Percentiles rank a stretch among this genome's conserved stretches.
phyloP scores from a whole-genome alignment of 2,888 invertebrate genomes.

The Ctenicera cuprea region DNA sequence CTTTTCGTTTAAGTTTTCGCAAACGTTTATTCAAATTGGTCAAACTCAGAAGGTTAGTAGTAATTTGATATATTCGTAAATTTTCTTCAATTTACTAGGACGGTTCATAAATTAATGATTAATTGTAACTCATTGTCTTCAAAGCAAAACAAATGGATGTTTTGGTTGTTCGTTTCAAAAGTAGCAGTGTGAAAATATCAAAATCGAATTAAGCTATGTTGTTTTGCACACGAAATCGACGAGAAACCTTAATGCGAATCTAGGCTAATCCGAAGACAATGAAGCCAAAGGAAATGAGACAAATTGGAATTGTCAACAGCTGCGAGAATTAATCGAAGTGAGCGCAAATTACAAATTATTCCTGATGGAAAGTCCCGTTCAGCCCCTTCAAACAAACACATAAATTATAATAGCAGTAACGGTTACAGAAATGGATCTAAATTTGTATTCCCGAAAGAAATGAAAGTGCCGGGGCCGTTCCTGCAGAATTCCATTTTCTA shows the following conservation, averaged over 20 bases:
- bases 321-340: constrained; percentile 37
- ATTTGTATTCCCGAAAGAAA: constrained; percentile 30
- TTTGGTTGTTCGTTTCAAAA: constrained; percentile 5
- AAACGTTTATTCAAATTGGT: too few species aligned
- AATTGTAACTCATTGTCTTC: neutral
- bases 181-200: neutral
- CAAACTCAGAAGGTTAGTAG: too few species aligned
- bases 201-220: constrained; percentile 1
- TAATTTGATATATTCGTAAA: too few species aligned
- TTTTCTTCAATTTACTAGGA: neutral
- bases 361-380: constrained; percentile 27
- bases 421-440: constrained; percentile 15
- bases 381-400: constrained; percentile 23
- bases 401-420: constrained; percentile 24
- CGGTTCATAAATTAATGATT: neutral
- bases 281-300: constrained; percentile 38
- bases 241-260: constrained; percentile 23
- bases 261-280: constrained; percentile 35
- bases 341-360: constrained; percentile 41
- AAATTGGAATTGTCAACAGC: constrained; percentile 43
- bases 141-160: too few species aligned
- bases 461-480: neutral
- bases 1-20: too few species aligned
- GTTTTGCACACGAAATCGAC: constrained; percentile 11
- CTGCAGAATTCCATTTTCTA: constrained; percentile 11